Evolutionary conservation across 2,113 vertebrate genomes (phyloP), one percentile per base, ranked within the genome.

Genomic region (Dromiciops gliroides): DNA sequence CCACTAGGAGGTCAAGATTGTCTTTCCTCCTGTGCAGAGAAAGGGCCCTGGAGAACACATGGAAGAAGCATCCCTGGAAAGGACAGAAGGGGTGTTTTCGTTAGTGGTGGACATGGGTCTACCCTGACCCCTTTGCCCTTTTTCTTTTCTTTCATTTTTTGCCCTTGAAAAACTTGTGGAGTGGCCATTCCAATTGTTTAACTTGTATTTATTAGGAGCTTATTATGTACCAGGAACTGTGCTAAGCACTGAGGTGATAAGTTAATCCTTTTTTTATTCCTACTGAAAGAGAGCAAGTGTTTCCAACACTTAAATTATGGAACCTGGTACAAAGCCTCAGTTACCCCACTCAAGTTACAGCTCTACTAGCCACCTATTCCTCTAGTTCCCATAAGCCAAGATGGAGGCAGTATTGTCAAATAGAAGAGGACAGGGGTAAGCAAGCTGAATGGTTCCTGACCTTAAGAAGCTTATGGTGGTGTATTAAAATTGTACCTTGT

Each of bases 71-170:
- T 5, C 19, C 6, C 19, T 8, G 19, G n/a, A 22, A 16, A n/a
- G 12, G 12, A 16, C 1, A 60, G 37, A 75, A 75, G 16, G 6
- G n/a, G 19, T 44, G 37, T 28, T 37, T 37, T 4, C 37, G 37
- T 44, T 83, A 44, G 16, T 83, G 14, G 67, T 44, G 67, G 37
- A 5, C 37, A 75, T 75, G 37, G 37, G 37, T 75, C n/a, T 83
- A n/a, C 19, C n/a, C 6, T 44, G 19, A 37, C 8, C 16, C 19
- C 19, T 83, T 44, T 23, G 19, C 19, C 67, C n/a, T 22, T 83
- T 83, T 89, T 56, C 8, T 48, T 92, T 89, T 60, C 53, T 91
- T 52, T 92, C 22, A 31, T 22, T 93, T 96, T 95, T 75, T 10
- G 48, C 14, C 16, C 67, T n/a, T n/a, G 37, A 5, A 37, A 92